A percentile compares a stretch with the other conserved stretches of the same genome.
phyloP scores from a whole-genome alignment of 2,797 vertebrate species.

The Spheniscus humboldti region DNA sequence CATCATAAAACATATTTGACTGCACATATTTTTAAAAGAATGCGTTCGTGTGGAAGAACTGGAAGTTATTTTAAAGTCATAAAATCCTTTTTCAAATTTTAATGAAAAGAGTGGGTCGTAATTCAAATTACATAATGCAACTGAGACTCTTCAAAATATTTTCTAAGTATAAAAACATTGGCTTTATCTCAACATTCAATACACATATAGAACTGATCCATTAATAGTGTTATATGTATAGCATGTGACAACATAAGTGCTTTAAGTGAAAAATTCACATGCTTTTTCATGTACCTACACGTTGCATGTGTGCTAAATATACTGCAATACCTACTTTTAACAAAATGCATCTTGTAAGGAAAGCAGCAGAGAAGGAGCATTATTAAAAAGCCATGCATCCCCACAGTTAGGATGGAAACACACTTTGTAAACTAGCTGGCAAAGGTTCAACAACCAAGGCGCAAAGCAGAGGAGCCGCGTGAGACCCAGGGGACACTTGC shows the following conservation, averaged over 20 bases:
- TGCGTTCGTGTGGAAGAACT: neutral
- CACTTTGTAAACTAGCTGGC: neutral
- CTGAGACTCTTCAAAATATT: neutral
- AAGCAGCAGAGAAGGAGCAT: neutral
- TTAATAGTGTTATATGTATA: neutral
- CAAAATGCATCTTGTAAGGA: neutral
- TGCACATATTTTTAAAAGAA: neutral
- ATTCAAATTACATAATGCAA: neutral
- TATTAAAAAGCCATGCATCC: neutral
- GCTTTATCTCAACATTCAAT: neutral
- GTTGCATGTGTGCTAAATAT: neutral
- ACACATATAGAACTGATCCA: neutral
- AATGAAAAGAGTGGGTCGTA: neutral
- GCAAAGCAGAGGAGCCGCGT: neutral
- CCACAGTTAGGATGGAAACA: neutral
- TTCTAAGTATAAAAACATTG: neutral
- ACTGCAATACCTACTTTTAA: neutral
- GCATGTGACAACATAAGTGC: neutral
- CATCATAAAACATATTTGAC: neutral
- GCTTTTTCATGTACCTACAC: fast-evolving
- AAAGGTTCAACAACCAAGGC: neutral
- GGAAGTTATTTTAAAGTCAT: neutral
- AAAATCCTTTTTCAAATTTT: neutral
- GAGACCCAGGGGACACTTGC: neutral
- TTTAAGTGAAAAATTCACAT: neutral